Evolutionary conservation across 2,797 vertebrate species (phyloP).

Genomic region (Chrosomus eos): DNA sequence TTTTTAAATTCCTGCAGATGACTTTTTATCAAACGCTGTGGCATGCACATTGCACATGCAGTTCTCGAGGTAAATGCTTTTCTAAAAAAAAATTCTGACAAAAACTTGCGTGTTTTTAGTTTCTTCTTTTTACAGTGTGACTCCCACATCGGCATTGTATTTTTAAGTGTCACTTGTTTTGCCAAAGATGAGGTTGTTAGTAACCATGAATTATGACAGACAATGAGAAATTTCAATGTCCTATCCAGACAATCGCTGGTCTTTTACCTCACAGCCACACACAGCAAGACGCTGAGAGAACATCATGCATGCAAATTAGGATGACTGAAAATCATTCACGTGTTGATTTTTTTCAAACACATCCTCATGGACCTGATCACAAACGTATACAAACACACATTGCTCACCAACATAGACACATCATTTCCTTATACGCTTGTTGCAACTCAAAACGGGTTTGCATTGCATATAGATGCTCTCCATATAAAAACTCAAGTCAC

Average conservation of each 20-base stretch:
- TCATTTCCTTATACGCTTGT: neutral
- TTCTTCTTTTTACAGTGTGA: constrained; percentile 69
- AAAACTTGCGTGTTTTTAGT: constrained; percentile 61
- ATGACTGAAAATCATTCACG: constrained; percentile 25
- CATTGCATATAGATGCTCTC: constrained; percentile 36
- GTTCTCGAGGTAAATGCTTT: constrained; percentile 82
- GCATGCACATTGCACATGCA: constrained; percentile 90
- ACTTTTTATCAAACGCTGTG: constrained; percentile 83
- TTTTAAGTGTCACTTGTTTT: constrained; percentile 72
- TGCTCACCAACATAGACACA: constrained; percentile 14
- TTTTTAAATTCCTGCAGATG: constrained; percentile 83
- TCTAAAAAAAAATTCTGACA: constrained; percentile 72
- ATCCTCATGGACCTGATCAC: neutral
- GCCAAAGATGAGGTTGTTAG: constrained; percentile 71
- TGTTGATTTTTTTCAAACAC: constrained; percentile 22
- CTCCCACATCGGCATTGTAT: constrained; percentile 77
- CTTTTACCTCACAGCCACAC: constrained; percentile 60
- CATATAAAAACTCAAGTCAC: neutral
- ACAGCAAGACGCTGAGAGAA: constrained; percentile 4
- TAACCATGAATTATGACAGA: constrained; percentile 72
- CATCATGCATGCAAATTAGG: constrained; percentile 62
- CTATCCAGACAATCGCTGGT: constrained; percentile 51
- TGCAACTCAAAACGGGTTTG: constrained; percentile 7
- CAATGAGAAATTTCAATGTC: constrained; percentile 62
- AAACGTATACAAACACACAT: constrained; percentile 1